Base-by-base conservation (phyloP, 1,140 invertebrate species). In the Heliconius himera region DNA sequence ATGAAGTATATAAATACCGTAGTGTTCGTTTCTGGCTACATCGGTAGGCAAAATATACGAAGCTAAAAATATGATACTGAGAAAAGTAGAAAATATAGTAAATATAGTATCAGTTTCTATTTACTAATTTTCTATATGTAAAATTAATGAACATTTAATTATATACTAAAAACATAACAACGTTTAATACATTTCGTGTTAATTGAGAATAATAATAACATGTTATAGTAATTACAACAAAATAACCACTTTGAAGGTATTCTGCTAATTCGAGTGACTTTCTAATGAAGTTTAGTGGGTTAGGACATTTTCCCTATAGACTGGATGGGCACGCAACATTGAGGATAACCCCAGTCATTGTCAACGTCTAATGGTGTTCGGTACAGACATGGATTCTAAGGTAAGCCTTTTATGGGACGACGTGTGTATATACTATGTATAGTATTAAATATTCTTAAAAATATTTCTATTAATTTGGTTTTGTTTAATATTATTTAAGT, bases 381-480 rank as follows among this genome's bases (percentile, higher is more conserved):
- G 86, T 56, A 77, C 78, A 46, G 56, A 79, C 83, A 90, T 90
- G 90, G 89, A 91, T 80, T 66, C 73, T 22, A 91, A 91, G 89
- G 90, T 90, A 89, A 77, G 60, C 9, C 22, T 26, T 66, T 66
- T 66, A 16, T 66, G 22, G 22, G n/a, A 66, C 22, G 11, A 66
- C 54, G n/a, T 56, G n/a, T 66, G 22, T 11, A 66, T 26, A 29
- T 66, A 1, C 11, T 26, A 26, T n/a, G 22, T 29, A 56, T 9
- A 9, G 8, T 56, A n/a, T n/a, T n/a, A 9, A 56, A 56, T 56
- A 56, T 22, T 46, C 11, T 5, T 33, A 33, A 4, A 6, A 33
- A 0, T 33, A 33, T 33, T 2, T 2, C 29, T 33, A 2, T 2
- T 33, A 33, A 33, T 33, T 33, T 33, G 33, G 33, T 33, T 4